These are phyloP conservation scores for Ageneiosus marmoratus DNA, from an alignment of 2,113 vertebrate species.

Conservation along the genomic window DNA sequence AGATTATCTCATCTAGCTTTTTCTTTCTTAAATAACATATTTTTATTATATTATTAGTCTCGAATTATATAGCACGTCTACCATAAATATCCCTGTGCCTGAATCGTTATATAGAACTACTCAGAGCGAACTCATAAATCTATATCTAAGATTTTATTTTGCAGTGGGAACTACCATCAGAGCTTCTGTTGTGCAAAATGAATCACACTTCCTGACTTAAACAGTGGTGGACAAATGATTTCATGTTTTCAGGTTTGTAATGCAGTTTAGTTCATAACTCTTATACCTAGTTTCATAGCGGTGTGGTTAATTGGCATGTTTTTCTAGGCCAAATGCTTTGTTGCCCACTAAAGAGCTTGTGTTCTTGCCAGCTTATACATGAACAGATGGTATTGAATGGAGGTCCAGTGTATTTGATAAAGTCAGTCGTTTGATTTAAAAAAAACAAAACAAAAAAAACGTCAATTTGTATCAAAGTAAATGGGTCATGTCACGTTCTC, in stretches of 20 bases:
- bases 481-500: background rate
- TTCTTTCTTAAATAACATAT: no score
- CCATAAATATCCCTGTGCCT: no score
- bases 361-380: constrained; percentile 16
- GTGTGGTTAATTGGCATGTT: background rate
- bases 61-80: no score
- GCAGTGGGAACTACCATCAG: no score
- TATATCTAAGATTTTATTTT: no score
- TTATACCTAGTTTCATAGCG: background rate
- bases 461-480: no score
- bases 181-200: background rate
- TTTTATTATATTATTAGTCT: no score
- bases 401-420: background rate
- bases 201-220: background rate
- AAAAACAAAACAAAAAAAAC: no score
- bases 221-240: background rate
- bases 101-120: no score
- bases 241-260: background rate
- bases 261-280: background rate
- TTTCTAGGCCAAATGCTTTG: background rate
- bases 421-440: background rate
- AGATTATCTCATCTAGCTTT: no score
- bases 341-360: constrained; percentile 1
- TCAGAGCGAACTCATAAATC: no score
- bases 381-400: constrained; percentile 36